Evolutionary conservation across 1,140 invertebrate species (phyloP).

Genomic region (Calycopis cecrops): DNA sequence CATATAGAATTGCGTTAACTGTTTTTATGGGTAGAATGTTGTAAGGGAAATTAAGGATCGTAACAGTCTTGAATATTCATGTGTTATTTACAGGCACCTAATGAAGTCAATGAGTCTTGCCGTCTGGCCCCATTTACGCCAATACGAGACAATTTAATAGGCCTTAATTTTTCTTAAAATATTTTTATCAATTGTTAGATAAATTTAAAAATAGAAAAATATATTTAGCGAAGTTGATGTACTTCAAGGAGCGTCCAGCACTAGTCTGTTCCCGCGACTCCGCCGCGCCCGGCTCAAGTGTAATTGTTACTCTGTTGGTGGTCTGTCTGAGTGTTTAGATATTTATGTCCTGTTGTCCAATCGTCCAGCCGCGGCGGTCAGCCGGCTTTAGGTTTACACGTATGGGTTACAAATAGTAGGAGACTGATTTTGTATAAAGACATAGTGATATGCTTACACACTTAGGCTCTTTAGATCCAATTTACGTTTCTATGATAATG

Average conservation of each 20-base stretch:
- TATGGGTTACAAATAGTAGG: constrained; percentile 67
- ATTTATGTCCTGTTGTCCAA: constrained; percentile 30
- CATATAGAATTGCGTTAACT: too few relatives aligned
- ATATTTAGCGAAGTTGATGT: too few relatives aligned
- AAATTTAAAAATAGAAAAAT: too few relatives aligned
- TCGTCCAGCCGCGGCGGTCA: constrained; percentile 47
- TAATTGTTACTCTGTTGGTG: constrained; percentile 4
- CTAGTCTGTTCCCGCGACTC: too few relatives aligned
- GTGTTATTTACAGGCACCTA: background rate
- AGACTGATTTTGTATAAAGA: constrained; percentile 72
- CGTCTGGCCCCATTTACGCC: too few relatives aligned
- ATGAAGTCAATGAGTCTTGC: too few relatives aligned
- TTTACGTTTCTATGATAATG: constrained; percentile 41
- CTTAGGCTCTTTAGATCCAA: constrained; percentile 34
- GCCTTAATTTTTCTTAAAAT: too few relatives aligned
- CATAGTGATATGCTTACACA: constrained; percentile 60
- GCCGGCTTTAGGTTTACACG: constrained; percentile 39
- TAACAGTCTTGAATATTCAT: background rate
- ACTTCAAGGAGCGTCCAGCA: too few relatives aligned
- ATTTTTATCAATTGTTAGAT: too few relatives aligned
- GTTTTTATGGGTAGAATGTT: too few relatives aligned
- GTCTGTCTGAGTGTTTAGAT: background rate
- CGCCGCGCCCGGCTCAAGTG: background rate
- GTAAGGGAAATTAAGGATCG: too few relatives aligned
- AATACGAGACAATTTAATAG: too few relatives aligned